Conservation (phyloP, 2,113 vertebrate species). For the Rattus norvegicus region DNA sequence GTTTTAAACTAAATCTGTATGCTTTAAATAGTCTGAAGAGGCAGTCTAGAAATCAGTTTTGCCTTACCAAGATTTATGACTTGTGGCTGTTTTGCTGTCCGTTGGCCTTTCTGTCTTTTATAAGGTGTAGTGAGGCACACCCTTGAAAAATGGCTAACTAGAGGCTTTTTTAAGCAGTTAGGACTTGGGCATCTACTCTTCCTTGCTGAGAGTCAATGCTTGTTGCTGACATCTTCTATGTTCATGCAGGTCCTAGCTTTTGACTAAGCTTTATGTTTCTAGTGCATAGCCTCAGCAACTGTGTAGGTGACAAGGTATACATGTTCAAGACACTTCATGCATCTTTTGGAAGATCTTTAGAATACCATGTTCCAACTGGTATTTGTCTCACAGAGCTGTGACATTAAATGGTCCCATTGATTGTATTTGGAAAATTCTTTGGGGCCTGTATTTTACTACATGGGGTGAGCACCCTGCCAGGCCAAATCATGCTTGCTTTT, state of each 20-base stretch:
- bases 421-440: background rate
- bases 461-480: fast-evolving
- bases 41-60: background rate
- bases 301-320: fast-evolving
- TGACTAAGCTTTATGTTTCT: too few species aligned
- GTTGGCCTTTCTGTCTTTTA: too few species aligned
- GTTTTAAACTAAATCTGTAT: background rate
- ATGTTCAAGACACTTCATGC: background rate
- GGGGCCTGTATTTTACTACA: background rate
- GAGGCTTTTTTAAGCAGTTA: background rate
- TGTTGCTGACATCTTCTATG: background rate
- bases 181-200: background rate
- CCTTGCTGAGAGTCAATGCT: background rate
- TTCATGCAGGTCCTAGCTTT: too few species aligned
- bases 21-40: background rate
- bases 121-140: fast-evolving
- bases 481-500: background rate
- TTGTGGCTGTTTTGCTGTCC: too few species aligned
- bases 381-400: background rate
- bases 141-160: too few species aligned
- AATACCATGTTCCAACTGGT: background rate
- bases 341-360: background rate
- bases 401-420: background rate
- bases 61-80: too few species aligned
- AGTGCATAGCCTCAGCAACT: too few species aligned